These are phyloP conservation scores for Channa argus DNA, from an alignment of 2,113 vertebrate species.

Conservation along the genomic window DNA sequence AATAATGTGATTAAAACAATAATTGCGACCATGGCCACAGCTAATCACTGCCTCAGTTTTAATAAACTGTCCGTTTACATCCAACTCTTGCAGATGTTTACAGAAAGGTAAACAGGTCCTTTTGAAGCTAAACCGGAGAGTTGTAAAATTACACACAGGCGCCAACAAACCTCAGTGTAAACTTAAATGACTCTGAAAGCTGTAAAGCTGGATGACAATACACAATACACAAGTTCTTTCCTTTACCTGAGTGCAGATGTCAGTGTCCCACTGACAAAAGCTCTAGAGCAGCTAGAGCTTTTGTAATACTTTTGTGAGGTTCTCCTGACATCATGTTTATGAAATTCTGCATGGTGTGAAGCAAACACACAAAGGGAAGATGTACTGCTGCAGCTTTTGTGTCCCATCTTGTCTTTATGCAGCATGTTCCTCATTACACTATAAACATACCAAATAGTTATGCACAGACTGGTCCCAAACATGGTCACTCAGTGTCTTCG, in stretches of 20 bases:
- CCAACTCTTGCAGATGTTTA: conserved; percentile 5
- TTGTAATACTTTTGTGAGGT: conserved; percentile 45
- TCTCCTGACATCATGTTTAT: conserved; percentile 58
- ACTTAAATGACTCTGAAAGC: conserved; percentile 30
- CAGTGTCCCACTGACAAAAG: conserved; percentile 8
- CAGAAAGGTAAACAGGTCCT: conserved; percentile 26
- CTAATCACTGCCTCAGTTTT: neutral
- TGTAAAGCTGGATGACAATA: conserved; percentile 11
- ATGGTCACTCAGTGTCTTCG: conserved; percentile 6
- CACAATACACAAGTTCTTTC: conserved; percentile 2
- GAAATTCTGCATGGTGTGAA: conserved; percentile 47
- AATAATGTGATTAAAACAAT: conserved; percentile 12
- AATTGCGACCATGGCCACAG: neutral
- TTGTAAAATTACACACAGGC: conserved; percentile 27
- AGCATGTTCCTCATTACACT: neutral
- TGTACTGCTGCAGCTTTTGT: conserved; percentile 23
- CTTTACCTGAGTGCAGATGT: neutral
- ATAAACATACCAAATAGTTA: conserved; percentile 20
- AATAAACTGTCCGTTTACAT: neutral
- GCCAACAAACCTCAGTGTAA: conserved; percentile 42
- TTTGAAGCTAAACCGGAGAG: conserved; percentile 9
- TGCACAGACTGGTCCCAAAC: conserved; percentile 32
- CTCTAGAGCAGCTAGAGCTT: conserved; percentile 15
- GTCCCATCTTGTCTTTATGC: conserved; percentile 3
- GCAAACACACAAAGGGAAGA: conserved; percentile 18